Conservation (phyloP, 1,140 invertebrate species). For the Trichoplusia ni region DNA sequence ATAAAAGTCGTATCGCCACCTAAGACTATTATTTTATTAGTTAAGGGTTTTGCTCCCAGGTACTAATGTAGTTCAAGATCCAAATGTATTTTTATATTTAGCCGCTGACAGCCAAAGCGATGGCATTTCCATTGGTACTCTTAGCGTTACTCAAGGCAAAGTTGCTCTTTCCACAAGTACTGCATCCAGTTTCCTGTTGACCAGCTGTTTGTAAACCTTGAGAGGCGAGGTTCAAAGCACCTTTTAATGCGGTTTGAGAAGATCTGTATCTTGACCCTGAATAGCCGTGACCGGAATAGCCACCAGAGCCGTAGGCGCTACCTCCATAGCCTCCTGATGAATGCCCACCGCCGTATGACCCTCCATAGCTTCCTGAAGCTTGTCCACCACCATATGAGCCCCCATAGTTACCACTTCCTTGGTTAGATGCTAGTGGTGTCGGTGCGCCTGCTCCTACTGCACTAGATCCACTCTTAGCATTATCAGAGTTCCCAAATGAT, state of each 20-base stretch:
- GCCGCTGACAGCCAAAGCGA: slow-evolving; percentile 5
- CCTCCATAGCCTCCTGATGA: background rate
- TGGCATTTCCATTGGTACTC: slow-evolving; percentile 5
- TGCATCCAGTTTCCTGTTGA: slow-evolving; percentile 46
- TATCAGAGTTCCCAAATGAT: too few relatives aligned
- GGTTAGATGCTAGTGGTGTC: too few relatives aligned
- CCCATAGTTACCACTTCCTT: too few relatives aligned
- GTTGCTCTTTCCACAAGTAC: slow-evolving; percentile 61
- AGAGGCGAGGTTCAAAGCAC: slow-evolving; percentile 59
- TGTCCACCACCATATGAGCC: background rate
- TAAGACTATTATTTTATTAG: too few relatives aligned
- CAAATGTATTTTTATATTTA: background rate
- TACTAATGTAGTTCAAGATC: too few relatives aligned
- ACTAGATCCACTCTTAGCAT: too few relatives aligned
- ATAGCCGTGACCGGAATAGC: slow-evolving; percentile 5
- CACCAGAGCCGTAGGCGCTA: background rate
- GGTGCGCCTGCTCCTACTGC: too few relatives aligned
- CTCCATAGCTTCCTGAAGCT: background rate
- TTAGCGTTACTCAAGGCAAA: slow-evolving; percentile 46
- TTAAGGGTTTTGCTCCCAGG: too few relatives aligned
- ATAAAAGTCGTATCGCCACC: too few relatives aligned
- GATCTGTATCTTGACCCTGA: slow-evolving; percentile 14
- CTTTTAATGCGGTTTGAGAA: slow-evolving; percentile 39
- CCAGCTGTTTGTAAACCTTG: slow-evolving; percentile 57
- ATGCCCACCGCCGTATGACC: background rate